Evolutionary conservation across 2,888 invertebrate species (phyloP).

Genomic region (Abscondita cerata): DNA sequence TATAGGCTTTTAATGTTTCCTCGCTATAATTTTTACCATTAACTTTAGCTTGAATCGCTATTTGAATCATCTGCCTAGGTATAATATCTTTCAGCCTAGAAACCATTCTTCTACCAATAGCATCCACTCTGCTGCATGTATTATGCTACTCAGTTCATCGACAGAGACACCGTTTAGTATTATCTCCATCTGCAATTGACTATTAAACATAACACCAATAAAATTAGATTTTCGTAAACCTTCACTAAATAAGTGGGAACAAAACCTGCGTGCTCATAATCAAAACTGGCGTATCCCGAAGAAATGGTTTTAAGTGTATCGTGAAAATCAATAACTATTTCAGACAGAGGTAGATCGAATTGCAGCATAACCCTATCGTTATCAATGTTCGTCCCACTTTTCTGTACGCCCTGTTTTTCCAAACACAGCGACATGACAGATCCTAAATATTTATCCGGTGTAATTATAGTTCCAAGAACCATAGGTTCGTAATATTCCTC

Average conservation of each 20-base stretch:
- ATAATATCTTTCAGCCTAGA: conserved; percentile 81
- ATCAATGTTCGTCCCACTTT: conserved; percentile 79
- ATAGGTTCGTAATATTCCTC: conserved; percentile 85
- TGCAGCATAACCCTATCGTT: conserved; percentile 81
- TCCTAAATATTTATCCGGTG: conserved; percentile 79
- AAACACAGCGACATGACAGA: conserved; percentile 75
- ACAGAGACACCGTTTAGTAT: conserved; percentile 80
- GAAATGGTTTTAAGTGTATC: conserved; percentile 87
- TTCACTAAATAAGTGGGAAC: conserved; percentile 76
- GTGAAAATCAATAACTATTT: conserved; percentile 95
- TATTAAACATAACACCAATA: not conserved
- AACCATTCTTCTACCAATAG: conserved; percentile 73
- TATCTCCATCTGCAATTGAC: conserved; percentile 69
- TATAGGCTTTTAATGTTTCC: conserved; percentile 87
- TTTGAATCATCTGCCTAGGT: conserved; percentile 87
- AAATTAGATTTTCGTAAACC: conserved; percentile 6
- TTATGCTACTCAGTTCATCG: conserved; percentile 85
- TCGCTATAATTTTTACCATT: conserved; percentile 79
- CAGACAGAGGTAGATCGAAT: conserved; percentile 86
- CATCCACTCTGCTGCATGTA: conserved; percentile 73
- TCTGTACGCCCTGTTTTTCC: conserved; percentile 75
- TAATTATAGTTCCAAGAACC: conserved; percentile 88
- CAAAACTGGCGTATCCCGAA: conserved; percentile 95
- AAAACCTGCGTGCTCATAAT: conserved; percentile 90
- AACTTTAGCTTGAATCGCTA: conserved; percentile 86